phyloP scores from a whole-genome alignment of 2,113 vertebrate genomes.

The Rynchops niger region DNA sequence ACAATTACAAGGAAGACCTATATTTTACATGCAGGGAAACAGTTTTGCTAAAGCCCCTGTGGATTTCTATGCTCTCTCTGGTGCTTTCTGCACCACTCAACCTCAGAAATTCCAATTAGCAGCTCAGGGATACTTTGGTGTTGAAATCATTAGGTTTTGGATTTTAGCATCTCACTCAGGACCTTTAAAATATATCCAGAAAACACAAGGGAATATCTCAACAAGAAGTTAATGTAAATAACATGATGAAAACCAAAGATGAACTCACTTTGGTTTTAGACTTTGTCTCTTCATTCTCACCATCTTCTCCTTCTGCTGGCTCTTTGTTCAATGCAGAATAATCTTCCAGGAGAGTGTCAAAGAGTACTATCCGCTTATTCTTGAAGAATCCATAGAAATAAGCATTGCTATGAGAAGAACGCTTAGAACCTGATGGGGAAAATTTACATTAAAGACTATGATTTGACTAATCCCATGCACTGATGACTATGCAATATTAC shows the following conservation, averaged over 20 bases:
- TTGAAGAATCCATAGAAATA: constrained; percentile 99
- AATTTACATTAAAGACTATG: neutral
- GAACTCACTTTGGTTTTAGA: constrained; percentile 80
- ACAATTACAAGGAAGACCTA: neutral
- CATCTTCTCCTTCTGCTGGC: constrained; percentile 72
- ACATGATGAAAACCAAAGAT: neutral
- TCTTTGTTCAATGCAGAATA: constrained; percentile 92
- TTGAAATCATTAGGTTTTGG: neutral
- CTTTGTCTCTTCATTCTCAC: constrained; percentile 76
- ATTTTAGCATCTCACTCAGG: neutral
- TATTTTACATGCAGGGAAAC: neutral
- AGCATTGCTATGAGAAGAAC: constrained; percentile 98
- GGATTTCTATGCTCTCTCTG: neutral
- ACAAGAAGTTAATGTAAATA: neutral
- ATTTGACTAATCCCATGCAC: neutral
- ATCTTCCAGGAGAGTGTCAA: constrained; percentile 95
- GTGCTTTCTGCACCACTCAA: neutral
- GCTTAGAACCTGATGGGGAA: constrained; percentile 87
- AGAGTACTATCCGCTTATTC: constrained; percentile 97
- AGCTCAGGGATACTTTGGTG: neutral
- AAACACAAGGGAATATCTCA: neutral
- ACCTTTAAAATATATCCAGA: neutral
- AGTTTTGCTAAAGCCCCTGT: neutral
- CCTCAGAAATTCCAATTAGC: neutral
- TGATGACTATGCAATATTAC: neutral